Percentiles rank a stretch among this genome's conserved stretches.
Conservation (phyloP, 30 jellyfish, hydroid and myxozoan species). For the Chrysaora quinquecirrha region DNA sequence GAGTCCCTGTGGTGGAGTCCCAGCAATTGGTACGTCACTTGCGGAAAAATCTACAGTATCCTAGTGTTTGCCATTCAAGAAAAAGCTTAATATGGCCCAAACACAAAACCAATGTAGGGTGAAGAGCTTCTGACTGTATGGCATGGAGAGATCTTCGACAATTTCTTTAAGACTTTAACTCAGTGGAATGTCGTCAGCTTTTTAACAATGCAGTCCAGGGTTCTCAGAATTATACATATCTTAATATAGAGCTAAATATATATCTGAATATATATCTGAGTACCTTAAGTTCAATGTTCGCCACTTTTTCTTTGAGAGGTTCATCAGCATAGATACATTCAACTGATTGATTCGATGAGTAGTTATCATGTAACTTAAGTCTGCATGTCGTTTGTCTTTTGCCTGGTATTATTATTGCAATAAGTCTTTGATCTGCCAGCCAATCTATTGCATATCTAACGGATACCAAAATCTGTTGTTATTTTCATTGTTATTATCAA, state of each 20-base stretch:
- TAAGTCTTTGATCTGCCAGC: slow-evolving; percentile 39
- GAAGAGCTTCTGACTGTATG: too few species aligned
- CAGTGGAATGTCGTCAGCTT: too few species aligned
- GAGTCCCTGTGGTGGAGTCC: too few species aligned
- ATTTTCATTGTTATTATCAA: too few species aligned
- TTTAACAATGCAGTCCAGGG: neutral
- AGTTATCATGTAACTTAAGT: neutral
- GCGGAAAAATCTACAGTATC: too few species aligned
- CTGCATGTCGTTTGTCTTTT: slow-evolving; percentile 23
- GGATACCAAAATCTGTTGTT: neutral
- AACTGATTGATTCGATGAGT: slow-evolving; percentile 12
- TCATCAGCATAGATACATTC: slow-evolving; percentile 38
- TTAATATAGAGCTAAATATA: neutral
- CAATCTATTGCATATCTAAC: slow-evolving; percentile 51
- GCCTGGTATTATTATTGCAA: slow-evolving; percentile 45
- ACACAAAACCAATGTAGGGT: too few species aligned
- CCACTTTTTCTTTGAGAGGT: slow-evolving; percentile 12
- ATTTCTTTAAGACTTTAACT: too few species aligned
- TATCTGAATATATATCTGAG: neutral
- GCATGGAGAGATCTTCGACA: too few species aligned
- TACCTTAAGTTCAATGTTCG: neutral
- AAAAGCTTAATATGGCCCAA: too few species aligned
- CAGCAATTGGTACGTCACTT: too few species aligned
- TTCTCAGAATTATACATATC: neutral
- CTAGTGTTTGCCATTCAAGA: too few species aligned